Percentiles rank a stretch among this genome's conserved stretches.
These are phyloP conservation scores for Phrynocephalus versicolor DNA, from an alignment of 2,113 vertebrate species.

Conservation along the genomic window DNA sequence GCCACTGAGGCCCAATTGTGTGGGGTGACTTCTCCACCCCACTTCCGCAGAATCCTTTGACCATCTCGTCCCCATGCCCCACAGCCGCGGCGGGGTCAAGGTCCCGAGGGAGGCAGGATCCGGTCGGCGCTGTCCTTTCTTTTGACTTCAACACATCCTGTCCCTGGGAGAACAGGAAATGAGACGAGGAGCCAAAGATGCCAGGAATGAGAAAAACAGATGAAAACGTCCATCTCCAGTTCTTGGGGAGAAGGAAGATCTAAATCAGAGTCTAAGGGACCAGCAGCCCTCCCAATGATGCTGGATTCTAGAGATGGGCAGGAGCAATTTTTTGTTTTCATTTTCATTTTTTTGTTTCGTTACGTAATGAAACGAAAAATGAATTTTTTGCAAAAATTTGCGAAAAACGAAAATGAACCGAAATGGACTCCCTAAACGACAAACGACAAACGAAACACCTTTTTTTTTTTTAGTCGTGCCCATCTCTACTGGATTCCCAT, in stretches of 20 bases:
- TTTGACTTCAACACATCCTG: not conserved
- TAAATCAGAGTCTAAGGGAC: too few relatives aligned
- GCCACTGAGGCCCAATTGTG: not conserved
- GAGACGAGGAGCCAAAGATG: not conserved
- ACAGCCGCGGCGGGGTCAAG: not conserved
- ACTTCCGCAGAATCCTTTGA: not conserved
- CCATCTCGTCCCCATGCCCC: not conserved
- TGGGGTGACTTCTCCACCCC: not conserved
- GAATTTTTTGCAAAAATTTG: too few relatives aligned
- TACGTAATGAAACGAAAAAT: too few relatives aligned
- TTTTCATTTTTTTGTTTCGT: too few relatives aligned
- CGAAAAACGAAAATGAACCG: too few relatives aligned
- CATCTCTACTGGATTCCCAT: too few relatives aligned
- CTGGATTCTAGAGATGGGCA: too few relatives aligned
- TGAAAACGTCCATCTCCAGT: not conserved
- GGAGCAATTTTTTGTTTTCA: too few relatives aligned
- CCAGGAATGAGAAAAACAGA: not conserved
- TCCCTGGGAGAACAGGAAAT: constrained; percentile 1
- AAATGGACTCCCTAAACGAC: too few relatives aligned
- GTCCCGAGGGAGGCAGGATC: not conserved
- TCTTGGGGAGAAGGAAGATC: not conserved
- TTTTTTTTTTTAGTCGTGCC: too few relatives aligned
- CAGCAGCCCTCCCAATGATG: too few relatives aligned
- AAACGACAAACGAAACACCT: too few relatives aligned
- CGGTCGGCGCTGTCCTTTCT: not conserved